phyloP scores from a whole-genome alignment of 2,888 invertebrate species.

The Drosophila cognata region DNA sequence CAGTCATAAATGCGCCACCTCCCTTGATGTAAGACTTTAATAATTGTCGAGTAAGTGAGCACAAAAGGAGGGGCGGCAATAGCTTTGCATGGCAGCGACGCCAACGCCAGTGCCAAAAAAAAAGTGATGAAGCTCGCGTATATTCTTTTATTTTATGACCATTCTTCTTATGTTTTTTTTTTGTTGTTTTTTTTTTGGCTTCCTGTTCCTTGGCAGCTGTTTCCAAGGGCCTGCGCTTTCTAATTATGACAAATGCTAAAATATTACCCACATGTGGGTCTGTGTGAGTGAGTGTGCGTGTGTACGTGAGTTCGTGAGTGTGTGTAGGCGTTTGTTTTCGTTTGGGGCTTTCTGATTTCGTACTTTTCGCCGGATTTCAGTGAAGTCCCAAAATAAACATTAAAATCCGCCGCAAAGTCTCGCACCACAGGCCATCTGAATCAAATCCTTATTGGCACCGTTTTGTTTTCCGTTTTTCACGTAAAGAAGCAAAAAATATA shows the following conservation, averaged over 20 bases:
- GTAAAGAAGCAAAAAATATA: neutral
- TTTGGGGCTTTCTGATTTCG: constrained; percentile 66
- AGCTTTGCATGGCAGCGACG: constrained; percentile 24
- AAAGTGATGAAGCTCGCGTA: constrained; percentile 72
- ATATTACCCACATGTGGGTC: constrained; percentile 54
- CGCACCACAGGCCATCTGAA: constrained; percentile 53
- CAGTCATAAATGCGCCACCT: constrained; percentile 78
- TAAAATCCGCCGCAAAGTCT: constrained; percentile 54
- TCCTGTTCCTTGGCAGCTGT: constrained; percentile 47
- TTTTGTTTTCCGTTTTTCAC: constrained; percentile 24
- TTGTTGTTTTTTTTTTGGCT: neutral
- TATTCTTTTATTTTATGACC: constrained; percentile 71
- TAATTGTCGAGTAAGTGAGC: constrained; percentile 68
- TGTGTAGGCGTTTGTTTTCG: constrained; percentile 10
- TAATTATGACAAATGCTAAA: constrained; percentile 80
- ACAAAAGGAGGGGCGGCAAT: neutral
- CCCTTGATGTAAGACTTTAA: constrained; percentile 75
- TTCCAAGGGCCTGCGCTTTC: constrained; percentile 62
- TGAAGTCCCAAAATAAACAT: constrained; percentile 69
- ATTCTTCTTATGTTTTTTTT: constrained; percentile 41
- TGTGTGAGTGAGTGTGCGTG: constrained; percentile 16
- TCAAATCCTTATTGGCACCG: constrained; percentile 52
- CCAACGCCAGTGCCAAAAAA: constrained; percentile 29
- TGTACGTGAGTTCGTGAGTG: neutral
- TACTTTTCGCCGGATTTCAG: constrained; percentile 31